Evolutionary conservation across 2,888 invertebrate species (phyloP), one percentile per base, ranked within the genome.

Genomic region (Euzetes globulus): DNA sequence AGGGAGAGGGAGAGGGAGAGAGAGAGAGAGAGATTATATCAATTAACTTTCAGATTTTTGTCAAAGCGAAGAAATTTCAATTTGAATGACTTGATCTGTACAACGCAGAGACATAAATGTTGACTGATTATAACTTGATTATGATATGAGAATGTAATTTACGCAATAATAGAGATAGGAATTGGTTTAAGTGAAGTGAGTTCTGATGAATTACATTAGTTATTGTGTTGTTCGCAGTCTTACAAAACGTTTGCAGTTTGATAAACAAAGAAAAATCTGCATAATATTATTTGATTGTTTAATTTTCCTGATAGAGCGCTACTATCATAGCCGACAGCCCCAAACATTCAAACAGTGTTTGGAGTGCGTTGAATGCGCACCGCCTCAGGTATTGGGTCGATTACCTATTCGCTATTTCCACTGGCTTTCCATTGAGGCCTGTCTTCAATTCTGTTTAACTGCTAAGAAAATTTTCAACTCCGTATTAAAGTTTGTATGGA

Each of bases 331-430:
- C 41, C 17, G 58, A 52, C 47, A 9, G 47, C 13, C 13, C 17
- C 5, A 47, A 3, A 47, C 47, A 17, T 5, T 3, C 2, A 19
- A 9, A 37, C n/a, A 33, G 17, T 27, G 63, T 37, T 68, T 19
- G 1, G 3, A 33, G 41, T 60, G 29, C 11, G 60, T 15, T 22
- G 33, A 17, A 13, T 19, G 19, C 9, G 68, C 68, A 33, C 33
- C 33, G 33, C 33, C 68, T 22, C 22, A 45, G 68, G 68, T 45
- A 68, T 37, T 68, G 22, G 68, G 68, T 68, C 68, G 68, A 37
- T 68, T 68, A 68, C 68, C 68, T 68, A 68, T 68, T 68, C 68
- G 45, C 37, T 45, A 68, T 68, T 37, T 37, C 41, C 25, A 19
- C 65, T 65, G 22, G 6, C 33, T 45, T 68, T 68, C 60, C 19